Conservation (phyloP, 1,140 invertebrate genomes). For the Pseudobourletiella spinata region DNA sequence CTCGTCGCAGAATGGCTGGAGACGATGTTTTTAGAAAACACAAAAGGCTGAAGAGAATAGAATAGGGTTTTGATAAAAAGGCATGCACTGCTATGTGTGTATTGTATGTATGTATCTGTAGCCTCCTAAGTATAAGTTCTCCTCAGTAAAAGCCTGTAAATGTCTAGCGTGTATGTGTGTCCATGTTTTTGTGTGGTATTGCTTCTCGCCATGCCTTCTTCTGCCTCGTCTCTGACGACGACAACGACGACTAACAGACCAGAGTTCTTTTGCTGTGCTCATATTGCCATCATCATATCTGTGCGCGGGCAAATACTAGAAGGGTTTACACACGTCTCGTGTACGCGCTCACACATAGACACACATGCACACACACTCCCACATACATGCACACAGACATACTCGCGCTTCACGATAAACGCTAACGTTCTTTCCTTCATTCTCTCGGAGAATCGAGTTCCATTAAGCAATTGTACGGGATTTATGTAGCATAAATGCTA, state of each 20-base stretch:
- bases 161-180: too few species aligned
- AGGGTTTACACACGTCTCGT: too few species aligned
- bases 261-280: not conserved
- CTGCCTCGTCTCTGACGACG: not conserved
- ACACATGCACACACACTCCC: slow-evolving; percentile 4
- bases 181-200: not conserved
- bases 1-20: slow-evolving; percentile 25
- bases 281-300: not conserved
- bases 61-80: slow-evolving; percentile 31
- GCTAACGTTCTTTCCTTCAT: slow-evolving; percentile 7
- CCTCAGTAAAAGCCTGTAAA: too few species aligned
- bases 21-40: slow-evolving; percentile 32
- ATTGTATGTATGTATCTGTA: not conserved
- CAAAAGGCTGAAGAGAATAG: slow-evolving; percentile 27
- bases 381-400: too few species aligned
- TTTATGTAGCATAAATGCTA: slow-evolving; percentile 37
- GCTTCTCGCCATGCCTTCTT: not conserved
- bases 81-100: slow-evolving; percentile 15
- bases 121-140: not conserved
- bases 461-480: slow-evolving; percentile 35
- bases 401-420: slow-evolving; percentile 31
- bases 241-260: not conserved
- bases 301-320: not conserved
- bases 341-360: too few species aligned
- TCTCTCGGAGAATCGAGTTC: slow-evolving; percentile 29